Evolutionary conservation across 2,797 vertebrate genomes (phyloP).

Genomic region (Ctenopoma kingsleyae): DNA sequence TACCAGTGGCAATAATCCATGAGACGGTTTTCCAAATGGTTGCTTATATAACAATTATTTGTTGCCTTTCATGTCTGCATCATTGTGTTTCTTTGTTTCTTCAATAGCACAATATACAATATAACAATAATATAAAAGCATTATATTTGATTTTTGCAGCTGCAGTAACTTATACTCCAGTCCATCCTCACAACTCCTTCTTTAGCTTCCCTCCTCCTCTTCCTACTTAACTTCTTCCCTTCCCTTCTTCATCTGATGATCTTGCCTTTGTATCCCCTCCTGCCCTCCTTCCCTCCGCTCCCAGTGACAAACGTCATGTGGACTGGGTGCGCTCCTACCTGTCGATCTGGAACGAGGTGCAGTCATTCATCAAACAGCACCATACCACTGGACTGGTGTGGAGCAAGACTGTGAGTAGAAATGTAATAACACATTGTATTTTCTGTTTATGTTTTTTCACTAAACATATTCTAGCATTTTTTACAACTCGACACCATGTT

Average conservation of each 20-base stretch:
- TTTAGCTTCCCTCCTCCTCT: neutral
- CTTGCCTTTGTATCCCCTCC: neutral
- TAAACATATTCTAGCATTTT: neutral
- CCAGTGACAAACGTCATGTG: slow-evolving; percentile 92
- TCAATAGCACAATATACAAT: too few relatives aligned
- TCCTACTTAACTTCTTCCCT: neutral
- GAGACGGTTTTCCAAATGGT: too few relatives aligned
- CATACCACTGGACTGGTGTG: slow-evolving; percentile 94
- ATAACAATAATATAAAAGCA: too few relatives aligned
- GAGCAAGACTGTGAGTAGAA: slow-evolving; percentile 92
- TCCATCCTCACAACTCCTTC: too few relatives aligned
- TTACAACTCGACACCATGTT: neutral
- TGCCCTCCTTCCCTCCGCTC: neutral
- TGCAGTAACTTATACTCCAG: too few relatives aligned
- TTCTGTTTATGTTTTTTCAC: neutral
- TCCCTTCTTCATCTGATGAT: neutral
- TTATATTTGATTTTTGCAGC: too few relatives aligned
- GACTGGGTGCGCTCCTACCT: slow-evolving; percentile 97
- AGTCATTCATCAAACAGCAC: slow-evolving; percentile 94
- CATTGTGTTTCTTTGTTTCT: too few relatives aligned
- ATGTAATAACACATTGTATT: too few relatives aligned
- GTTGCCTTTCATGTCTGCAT: too few relatives aligned
- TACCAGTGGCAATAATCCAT: too few relatives aligned
- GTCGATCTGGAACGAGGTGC: slow-evolving; percentile 95
- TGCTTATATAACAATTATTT: too few relatives aligned